These are phyloP conservation scores for Porites rus DNA, from an alignment of 92 coral and sea anemone genomes.

Conservation along the genomic window DNA sequence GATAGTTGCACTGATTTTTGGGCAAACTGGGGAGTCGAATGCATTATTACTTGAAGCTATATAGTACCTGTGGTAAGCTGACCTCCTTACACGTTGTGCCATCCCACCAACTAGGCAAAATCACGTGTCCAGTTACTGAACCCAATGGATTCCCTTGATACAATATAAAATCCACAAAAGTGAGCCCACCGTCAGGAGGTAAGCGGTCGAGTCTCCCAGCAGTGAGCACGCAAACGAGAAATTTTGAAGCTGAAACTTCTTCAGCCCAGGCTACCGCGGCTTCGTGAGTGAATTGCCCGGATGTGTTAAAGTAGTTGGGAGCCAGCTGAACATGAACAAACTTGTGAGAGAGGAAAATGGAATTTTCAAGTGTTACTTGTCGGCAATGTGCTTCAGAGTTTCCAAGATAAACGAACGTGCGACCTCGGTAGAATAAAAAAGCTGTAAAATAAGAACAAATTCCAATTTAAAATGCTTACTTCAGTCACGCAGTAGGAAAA, in stretches of 20 bases:
- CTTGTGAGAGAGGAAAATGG: conserved; percentile 41
- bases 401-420: conserved; percentile 66
- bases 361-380: conserved; percentile 40
- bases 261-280: conserved; percentile 89
- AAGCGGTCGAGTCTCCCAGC: conserved; percentile 83
- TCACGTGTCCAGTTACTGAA: conserved; percentile 79
- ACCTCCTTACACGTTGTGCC: conserved; percentile 76
- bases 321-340: conserved; percentile 66
- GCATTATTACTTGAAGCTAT: neutral
- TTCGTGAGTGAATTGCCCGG: conserved; percentile 69
- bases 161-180: conserved; percentile 76
- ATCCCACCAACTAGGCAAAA: conserved; percentile 80
- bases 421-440: conserved; percentile 75
- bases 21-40: too few species aligned
- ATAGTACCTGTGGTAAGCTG: conserved; percentile 62
- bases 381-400: conserved; percentile 74
- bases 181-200: conserved; percentile 75
- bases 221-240: conserved; percentile 76
- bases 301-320: conserved; percentile 76
- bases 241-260: conserved; percentile 57
- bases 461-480: too few species aligned
- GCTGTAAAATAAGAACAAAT: conserved; percentile 50
- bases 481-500: too few species aligned
- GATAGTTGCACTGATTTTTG: too few species aligned
- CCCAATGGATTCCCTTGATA: conserved; percentile 81